Base-by-base conservation (phyloP, 2,113 vertebrate species). In the Lutjanus erythropterus region DNA sequence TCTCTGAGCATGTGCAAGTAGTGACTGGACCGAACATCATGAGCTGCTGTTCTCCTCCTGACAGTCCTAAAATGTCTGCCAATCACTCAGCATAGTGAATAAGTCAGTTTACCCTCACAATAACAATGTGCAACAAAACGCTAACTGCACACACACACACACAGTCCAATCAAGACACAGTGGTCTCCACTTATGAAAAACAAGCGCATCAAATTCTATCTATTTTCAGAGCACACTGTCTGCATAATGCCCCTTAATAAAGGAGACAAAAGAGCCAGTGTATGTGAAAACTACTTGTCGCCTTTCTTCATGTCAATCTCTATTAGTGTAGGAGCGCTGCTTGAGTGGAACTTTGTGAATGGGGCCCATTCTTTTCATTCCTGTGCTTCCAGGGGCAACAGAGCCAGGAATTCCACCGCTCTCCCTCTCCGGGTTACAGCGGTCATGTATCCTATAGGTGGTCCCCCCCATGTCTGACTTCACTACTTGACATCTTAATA, bases 271-370 rank as follows among this genome's bases (percentile, higher is more conserved):
- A 88, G 86, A 86, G 73, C 76, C 83, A 87, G 75, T 90, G 92
- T 88, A 73, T 86, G 80, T 84, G 86, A 89, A 88, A 90, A 88
- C 87, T 90, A 88, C 87, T 92, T 92, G 91, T 89, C 71, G 81
- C 71, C 88, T 88, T 90, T 91, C 87, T 89, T 88, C 78, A 56
- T 82, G 93, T 92, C 91, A 91, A 85, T 94, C 86, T 93, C 90
- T 61, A 91, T 94, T 92, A 90, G 88, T 82, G 91, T 81, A 87
- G 83, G 58, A 80, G 69, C 62, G 11, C 81, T 35, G 86, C 90
- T 91, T 78, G 86, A 93, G 88, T 86, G 80, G 76, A 92, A 80
- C 69, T 81, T 74, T 44, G 80, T 94, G 90, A 95, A 95, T 92
- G 88, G 84, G 74, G 64, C 80, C 83, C 86, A 91, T 94, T 95